Evolutionary conservation across 2,888 invertebrate species (phyloP), one percentile per base, ranked within the genome.

Genomic region (Spodoptera picta): DNA sequence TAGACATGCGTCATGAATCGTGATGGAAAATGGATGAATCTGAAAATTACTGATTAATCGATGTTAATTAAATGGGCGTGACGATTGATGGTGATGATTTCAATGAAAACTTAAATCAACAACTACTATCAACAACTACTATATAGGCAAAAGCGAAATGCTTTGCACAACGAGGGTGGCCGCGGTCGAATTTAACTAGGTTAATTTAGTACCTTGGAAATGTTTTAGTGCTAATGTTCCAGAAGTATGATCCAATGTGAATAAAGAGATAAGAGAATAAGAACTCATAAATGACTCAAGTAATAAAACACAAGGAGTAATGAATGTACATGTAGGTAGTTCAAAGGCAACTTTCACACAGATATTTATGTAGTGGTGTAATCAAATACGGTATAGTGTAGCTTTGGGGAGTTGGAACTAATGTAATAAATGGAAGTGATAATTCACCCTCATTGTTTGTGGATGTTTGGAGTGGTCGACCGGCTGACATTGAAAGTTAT

Each of bases 401-500:
- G 56, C 45, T 75, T 75, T 59, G 69, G 79, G 72, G 73, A 72
- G 65, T 47, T 64, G 73, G 73, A 74, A 60, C 67, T 73, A 79
- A 69, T 73, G 77, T 80, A 85, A 83, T 80, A 79, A 83, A 83
- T 71, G 82, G 79, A 80, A 83, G 81, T 79, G 70, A 83, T 89
- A 90, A 96, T 97, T 96, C 97, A 99, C 99, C 97, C 98, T 96
- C 95, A 98, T 95, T 87, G 98, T 98, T 95, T 97, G 96, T 91
- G 98, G 97, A 95, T 97, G 96, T 95, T 97, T 97, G 92, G 98
- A 97, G 96, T 98, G 98, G 96, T 99, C 98, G 93, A 99, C 98
- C 87, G 98, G 98, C 95, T 99, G 98, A 96, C 99, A 99, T 92
- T 97, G 97, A 95, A 97, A 97, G 95, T 97, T 98, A 96, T 99